These are phyloP conservation scores for Notarius lentiginosus DNA, from an alignment of 2,113 vertebrate genomes.

Conservation along the genomic window DNA sequence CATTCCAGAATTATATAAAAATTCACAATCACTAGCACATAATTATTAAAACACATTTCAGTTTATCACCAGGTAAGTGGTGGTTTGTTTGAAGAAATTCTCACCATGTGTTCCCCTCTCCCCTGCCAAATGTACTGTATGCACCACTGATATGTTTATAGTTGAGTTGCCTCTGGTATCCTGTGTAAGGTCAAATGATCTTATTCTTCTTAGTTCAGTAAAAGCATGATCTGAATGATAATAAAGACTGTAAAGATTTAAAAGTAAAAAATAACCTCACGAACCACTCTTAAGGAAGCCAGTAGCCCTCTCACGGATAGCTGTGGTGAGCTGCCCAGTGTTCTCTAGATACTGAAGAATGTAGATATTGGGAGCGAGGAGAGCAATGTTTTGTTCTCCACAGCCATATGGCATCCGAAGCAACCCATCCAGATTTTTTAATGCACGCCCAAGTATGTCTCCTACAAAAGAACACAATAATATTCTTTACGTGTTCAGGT, in stretches of 20 bases:
- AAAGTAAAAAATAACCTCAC: slow-evolving; percentile 32
- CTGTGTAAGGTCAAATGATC: slow-evolving; percentile 55
- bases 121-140: slow-evolving; percentile 64
- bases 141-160: slow-evolving; percentile 78
- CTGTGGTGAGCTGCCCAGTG: slow-evolving; percentile 76
- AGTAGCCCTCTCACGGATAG: slow-evolving; percentile 43
- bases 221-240: background rate
- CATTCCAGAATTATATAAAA: background rate
- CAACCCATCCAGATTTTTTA: slow-evolving; percentile 72
- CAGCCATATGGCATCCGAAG: slow-evolving; percentile 84
- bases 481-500: background rate
- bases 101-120: slow-evolving; percentile 85
- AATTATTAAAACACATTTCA: background rate
- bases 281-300: slow-evolving; percentile 75
- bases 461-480: slow-evolving; percentile 59
- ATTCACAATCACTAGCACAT: background rate
- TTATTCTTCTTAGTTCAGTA: background rate
- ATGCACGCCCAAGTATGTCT: slow-evolving; percentile 76
- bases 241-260: background rate
- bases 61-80: background rate
- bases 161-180: slow-evolving; percentile 62
- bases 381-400: slow-evolving; percentile 88
- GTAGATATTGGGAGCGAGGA: slow-evolving; percentile 82
- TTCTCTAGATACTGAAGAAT: slow-evolving; percentile 59
- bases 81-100: slow-evolving; percentile 33